A percentile compares a stretch with the other conserved stretches of the same genome.
Evolutionary conservation across 2,888 invertebrate species (phyloP).

Genomic region (Lathronympha strigana): DNA sequence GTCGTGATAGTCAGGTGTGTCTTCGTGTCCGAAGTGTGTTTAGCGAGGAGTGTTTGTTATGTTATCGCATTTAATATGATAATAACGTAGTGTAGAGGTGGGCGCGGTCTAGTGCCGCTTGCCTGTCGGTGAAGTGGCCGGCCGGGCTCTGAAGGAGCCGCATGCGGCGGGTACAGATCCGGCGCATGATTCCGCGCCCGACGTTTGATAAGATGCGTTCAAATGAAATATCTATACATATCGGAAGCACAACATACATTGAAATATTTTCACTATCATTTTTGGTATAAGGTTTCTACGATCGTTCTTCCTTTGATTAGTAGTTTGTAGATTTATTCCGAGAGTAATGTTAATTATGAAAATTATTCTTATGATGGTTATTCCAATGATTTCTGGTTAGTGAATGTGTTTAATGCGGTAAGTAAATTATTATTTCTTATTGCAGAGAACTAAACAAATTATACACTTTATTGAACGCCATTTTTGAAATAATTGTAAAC

Average conservation of each 20-base stretch:
- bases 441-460: slow-evolving; percentile 21
- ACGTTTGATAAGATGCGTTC: slow-evolving; percentile 38
- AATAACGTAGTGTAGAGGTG: slow-evolving; percentile 53
- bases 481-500: slow-evolving; percentile 8
- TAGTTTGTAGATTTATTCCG: slow-evolving; percentile 56
- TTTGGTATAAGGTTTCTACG: slow-evolving; percentile 52
- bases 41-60: slow-evolving; percentile 49
- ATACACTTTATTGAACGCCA: slow-evolving; percentile 23
- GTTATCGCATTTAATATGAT: slow-evolving; percentile 49
- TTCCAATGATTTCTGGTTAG: slow-evolving; percentile 74
- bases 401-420: slow-evolving; percentile 54
- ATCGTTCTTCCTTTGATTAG: slow-evolving; percentile 57
- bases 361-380: slow-evolving; percentile 71
- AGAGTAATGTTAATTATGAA: slow-evolving; percentile 54
- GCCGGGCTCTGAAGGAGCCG: slow-evolving; percentile 41
- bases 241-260: slow-evolving; percentile 55
- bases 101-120: slow-evolving; percentile 55
- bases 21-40: slow-evolving; percentile 44
- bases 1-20: slow-evolving; percentile 43
- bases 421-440: slow-evolving; percentile 44
- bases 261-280: slow-evolving; percentile 54
- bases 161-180: slow-evolving; percentile 1
- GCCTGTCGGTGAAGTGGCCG: slow-evolving; percentile 48
- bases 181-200: slow-evolving; percentile 18
- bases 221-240: slow-evolving; percentile 57